Base-by-base conservation (phyloP, 2,797 vertebrate genomes). In the Spea hammondii region DNA sequence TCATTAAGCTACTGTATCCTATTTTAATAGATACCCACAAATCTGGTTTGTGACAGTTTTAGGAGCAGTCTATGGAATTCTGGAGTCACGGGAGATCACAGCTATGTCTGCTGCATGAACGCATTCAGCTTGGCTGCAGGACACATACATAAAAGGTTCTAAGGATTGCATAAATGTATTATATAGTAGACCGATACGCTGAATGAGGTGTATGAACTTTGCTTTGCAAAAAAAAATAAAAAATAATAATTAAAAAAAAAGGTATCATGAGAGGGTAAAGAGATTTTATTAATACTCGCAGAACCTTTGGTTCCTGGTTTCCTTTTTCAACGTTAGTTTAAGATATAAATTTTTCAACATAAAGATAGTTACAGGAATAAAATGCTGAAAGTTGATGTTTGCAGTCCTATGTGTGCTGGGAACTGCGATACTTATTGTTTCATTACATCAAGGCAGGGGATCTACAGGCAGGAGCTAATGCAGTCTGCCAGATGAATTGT, bases 21-120 rank as follows among this genome's bases (percentile, higher is more conserved):
- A 60, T 70, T 53, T 70, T 64, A 77, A 50, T 62, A 54, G 17
- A 62, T 14, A 8, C 12, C 65, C n/a, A 76, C 74, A 76, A 68
- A 76, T 77, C 47, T 69, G 46, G 51, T 48, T 68, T 53, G 65
- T 51, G 6, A 69, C 51, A 4, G 48, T 12, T 69, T 69, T 17
- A 10, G 51, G 59, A 69, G 8, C 32, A 12, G 13, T 68, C 74
- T 45, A 65, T 47, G 69, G 67, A 76, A 51, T 62, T 32, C 50
- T 14, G 32, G 5, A 13, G 49, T 14, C 13, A 6, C 11, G 59
- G 13, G 62, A 70, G 44, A 62, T 77, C 10, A 70, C 50, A 8
- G 32, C 45, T 45, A 51, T 65, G 74, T 53, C 51, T 53, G 51
- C 10, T 1, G 10, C 51, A 53, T 53, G 6, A 53, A 53, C 51